Conservation (phyloP, 2,797 vertebrate genomes). For the Setipinna tenuifilis region DNA sequence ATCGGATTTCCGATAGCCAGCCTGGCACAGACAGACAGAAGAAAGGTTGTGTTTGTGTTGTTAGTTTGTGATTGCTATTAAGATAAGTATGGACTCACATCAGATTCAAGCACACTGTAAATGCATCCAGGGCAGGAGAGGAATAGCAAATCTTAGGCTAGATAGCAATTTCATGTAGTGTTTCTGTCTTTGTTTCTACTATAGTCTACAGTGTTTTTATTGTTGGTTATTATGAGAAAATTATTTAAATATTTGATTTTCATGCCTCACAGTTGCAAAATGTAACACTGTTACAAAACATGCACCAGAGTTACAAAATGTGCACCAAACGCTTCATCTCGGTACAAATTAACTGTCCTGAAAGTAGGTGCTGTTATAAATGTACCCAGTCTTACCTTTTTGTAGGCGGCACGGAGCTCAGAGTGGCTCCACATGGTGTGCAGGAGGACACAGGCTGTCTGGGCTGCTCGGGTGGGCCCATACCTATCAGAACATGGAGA, state of each 20-base stretch:
- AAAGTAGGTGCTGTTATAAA: not conserved
- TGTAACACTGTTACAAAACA: too few relatives aligned
- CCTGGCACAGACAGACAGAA: conserved; percentile 70
- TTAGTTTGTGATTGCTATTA: not conserved
- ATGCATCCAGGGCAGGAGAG: not conserved
- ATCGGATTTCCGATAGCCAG: conserved; percentile 83
- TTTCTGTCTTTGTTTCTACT: not conserved
- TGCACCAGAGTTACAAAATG: too few relatives aligned
- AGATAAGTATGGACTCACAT: not conserved
- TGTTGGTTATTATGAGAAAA: too few relatives aligned
- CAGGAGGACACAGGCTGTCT: conserved; percentile 83
- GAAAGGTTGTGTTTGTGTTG: not conserved
- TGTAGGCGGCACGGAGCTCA: conserved; percentile 81
- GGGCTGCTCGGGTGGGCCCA: conserved; percentile 73
- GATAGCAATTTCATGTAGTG: too few relatives aligned
- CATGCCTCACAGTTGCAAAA: not conserved
- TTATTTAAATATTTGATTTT: too few relatives aligned
- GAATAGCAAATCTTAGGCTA: too few relatives aligned
- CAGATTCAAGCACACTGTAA: not conserved
- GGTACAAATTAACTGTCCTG: not conserved
- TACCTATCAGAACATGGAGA: conserved; percentile 55
- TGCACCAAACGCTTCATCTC: not conserved
- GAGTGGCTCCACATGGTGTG: conserved; percentile 84
- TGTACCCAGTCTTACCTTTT: conserved; percentile 76
- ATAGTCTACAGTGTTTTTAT: not conserved